Evolutionary conservation across 2,797 vertebrate genomes (phyloP), one percentile per base, ranked within the genome.

Genomic region (Notamacropus eugenii): DNA sequence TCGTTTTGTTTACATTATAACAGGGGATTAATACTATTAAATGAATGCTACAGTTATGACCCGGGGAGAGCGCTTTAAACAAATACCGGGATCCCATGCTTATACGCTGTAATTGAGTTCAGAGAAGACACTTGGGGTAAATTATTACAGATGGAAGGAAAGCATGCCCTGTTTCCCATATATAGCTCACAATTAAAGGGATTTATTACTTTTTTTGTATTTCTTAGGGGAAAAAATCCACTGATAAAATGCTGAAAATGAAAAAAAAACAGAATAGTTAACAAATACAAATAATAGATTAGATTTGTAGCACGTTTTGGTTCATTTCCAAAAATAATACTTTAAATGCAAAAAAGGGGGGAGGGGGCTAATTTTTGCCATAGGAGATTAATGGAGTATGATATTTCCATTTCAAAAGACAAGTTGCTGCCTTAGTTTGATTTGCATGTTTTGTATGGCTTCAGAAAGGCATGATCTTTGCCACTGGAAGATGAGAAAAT

Each of bases 1-100:
- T 96, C 92, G 97, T 95, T 93, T 97, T 98, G 97, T 98, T 98
- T 98, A 97, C 98, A 98, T 98, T 98, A 97, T 98, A 97, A 97
- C 97, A 97, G 62, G 95, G 97, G 97, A 98, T 98, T 98, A 98
- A 98, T 98, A 97, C 97, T 97, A 98, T 98, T 98, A 98, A 98
- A 96, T 95, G 96, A 97, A 94, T 97, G 95, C 94, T 97, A 91
- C 97, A 96, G 95, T 93, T 92, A 95, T 96, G 97, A 97, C 97
- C 95, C 94, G 96, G 92, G 94, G 94, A 97, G 95, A 96, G 95
- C 58, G 92, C 94, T 97, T 98, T 87, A 98, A 96, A 97, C 97
- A 98, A 96, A 95, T 93, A 95, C 93, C 55, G 29, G n/a, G 54
- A 56, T 96, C 97, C 96, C 97, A 82, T 29, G 95, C 40, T 95